A percentile compares a stretch with the other conserved stretches of the same genome.
Conservation (phyloP, 1,140 invertebrate species). For the Tetranychus cinnabarinus region DNA sequence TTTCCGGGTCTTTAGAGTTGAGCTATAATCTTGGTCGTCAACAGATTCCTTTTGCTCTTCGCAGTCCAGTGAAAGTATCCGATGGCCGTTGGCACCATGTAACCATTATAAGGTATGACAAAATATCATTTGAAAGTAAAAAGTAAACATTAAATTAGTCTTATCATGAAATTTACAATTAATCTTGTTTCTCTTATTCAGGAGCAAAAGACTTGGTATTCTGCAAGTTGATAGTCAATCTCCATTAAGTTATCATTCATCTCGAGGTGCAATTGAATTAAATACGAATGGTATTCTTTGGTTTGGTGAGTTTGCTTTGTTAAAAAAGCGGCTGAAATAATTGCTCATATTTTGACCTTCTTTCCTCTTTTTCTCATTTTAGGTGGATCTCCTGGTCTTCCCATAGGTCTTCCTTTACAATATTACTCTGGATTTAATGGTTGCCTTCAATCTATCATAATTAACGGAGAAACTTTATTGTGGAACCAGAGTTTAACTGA, state of each 20-base stretch:
- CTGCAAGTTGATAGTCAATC: slow-evolving; percentile 39
- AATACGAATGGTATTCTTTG: slow-evolving; percentile 47
- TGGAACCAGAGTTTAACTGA: not conserved
- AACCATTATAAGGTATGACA: not conserved
- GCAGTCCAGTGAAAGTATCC: not conserved
- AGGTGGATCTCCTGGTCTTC: slow-evolving; percentile 17
- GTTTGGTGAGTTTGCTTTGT: slow-evolving; percentile 31
- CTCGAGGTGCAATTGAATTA: slow-evolving; percentile 35
- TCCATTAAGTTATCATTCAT: slow-evolving; percentile 33
- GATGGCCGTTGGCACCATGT: not conserved
- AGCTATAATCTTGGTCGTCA: not conserved
- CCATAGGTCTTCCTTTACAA: slow-evolving; percentile 27
- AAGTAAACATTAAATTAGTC: no score
- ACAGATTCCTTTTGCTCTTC: not conserved
- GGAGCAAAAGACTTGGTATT: slow-evolving; percentile 37
- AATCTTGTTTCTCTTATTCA: slow-evolving; percentile 7
- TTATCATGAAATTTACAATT: no score
- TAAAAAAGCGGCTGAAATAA: no score
- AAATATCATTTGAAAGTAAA: not conserved
- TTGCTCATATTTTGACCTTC: no score
- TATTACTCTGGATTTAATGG: slow-evolving; percentile 34
- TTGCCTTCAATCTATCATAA: slow-evolving; percentile 23
- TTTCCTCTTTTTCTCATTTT: no score
- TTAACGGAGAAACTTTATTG: not conserved
- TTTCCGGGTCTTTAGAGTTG: not conserved